Evolutionary conservation across 2,888 invertebrate species (phyloP), one percentile per base, ranked within the genome.

Genomic region (Micropterix aruncella): DNA sequence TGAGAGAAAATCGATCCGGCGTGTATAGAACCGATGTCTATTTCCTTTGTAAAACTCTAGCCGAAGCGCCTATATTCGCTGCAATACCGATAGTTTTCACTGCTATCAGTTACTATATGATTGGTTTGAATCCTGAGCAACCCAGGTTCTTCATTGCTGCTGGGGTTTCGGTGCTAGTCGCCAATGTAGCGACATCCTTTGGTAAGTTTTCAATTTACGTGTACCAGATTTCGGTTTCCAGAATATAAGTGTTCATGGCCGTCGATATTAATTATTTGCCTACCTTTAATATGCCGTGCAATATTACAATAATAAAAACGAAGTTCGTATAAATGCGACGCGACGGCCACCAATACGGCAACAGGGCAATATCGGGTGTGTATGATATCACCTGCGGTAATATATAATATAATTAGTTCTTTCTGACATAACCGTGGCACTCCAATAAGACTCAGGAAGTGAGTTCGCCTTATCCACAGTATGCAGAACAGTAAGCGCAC

Each of bases 1-100:
- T 92, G 51, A 70, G 92, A 12, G 94, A 95, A 60, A 83, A 93
- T 55, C 78, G 81, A 49, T 89, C 87, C 57, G 91, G 91, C 37
- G 84, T 95, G 76, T 95, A 96, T 56, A 73, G 93, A 42, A 84
- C 88, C 0, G 89, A 90, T 54, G 83, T 92, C 0, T 95, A 94
- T 62, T 95, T 91, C 63, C 60, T 95, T 17, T 85, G 89, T 44
- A 95, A 94, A 68, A 91, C 89, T 1, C 56, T 93, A 37, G 89
- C 91, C 0, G 95, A 96, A 57, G 67, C 88, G 1, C 95, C 95
- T 0, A 75, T 92, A 39, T 92, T 92, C 57, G 73, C 89, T 1
- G 72, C 82, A 3, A 79, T 93, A 37, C 93, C 95, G 0, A 58
- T 88, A 5, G 66, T 93, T 2, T 94, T 92, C 62, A 84, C 84